Percentiles rank a stretch among this genome's conserved stretches.
phyloP scores from a whole-genome alignment of 2,797 vertebrate genomes.

The Sebastiscus tertius region DNA sequence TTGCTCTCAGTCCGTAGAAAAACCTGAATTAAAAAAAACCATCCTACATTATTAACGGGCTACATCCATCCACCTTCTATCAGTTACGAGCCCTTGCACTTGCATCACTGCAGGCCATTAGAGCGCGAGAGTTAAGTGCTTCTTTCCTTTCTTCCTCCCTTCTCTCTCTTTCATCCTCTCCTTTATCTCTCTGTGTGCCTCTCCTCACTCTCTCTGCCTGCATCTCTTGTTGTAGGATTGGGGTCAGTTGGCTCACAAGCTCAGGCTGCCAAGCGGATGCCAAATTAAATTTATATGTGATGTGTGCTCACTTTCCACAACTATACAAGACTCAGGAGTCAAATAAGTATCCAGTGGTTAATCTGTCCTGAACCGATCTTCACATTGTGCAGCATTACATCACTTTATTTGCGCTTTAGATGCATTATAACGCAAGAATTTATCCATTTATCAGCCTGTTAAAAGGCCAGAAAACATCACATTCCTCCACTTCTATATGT shows the following conservation, averaged over 20 bases:
- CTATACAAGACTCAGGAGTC: conserved; percentile 14
- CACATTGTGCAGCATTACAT: conserved; percentile 1
- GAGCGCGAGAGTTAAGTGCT: conserved; percentile 71
- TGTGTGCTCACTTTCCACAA: conserved; percentile 54
- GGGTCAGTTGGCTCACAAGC: conserved; percentile 71
- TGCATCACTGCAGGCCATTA: conserved; percentile 70
- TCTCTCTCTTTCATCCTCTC: conserved; percentile 39
- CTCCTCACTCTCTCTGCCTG: conserved; percentile 34
- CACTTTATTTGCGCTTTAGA: not conserved
- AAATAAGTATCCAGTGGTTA: conserved; percentile 8
- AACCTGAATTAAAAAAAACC: conserved; percentile 48
- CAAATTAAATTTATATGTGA: conserved; percentile 71
- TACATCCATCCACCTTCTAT: conserved; percentile 61
- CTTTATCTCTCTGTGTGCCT: conserved; percentile 26
- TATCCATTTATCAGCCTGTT: not conserved
- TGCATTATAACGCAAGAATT: not conserved
- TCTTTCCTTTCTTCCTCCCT: conserved; percentile 51
- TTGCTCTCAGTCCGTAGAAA: conserved; percentile 27
- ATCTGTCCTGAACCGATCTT: conserved; percentile 6
- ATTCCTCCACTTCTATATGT: not conserved
- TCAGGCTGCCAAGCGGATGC: conserved; percentile 53
- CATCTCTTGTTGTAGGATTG: conserved; percentile 75
- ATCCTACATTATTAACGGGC: conserved; percentile 75
- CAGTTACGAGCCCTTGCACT: conserved; percentile 57
- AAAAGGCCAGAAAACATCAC: not conserved